Percentiles rank a stretch among this genome's conserved stretches.
These are phyloP conservation scores for Monomorium pharaonis DNA, from an alignment of 1,140 invertebrate species.

Conservation along the genomic window DNA sequence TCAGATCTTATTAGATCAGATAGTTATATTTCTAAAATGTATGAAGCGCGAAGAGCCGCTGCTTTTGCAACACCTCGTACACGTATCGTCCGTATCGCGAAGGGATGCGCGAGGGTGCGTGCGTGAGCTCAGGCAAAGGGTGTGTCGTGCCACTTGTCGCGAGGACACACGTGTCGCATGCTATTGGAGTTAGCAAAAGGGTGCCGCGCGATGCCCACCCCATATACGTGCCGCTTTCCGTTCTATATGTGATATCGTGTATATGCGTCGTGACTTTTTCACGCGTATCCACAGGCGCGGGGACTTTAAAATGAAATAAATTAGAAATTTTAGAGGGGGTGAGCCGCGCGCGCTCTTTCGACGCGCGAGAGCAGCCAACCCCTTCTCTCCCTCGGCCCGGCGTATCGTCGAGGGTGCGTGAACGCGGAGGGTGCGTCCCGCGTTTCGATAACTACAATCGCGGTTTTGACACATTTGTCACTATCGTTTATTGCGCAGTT, in stretches of 20 bases:
- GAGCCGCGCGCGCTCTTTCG: neutral
- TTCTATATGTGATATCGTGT: conserved; percentile 40
- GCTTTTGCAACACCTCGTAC: conserved; percentile 39
- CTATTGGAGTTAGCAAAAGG: conserved; percentile 77
- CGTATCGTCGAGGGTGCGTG: conserved; percentile 29
- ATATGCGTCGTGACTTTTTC: conserved; percentile 67
- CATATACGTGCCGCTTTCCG: conserved; percentile 65
- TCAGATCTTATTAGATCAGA: neutral
- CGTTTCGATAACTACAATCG: conserved; percentile 63
- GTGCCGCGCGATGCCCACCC: conserved; percentile 66
- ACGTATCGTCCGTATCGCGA: conserved; percentile 38
- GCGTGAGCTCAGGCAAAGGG: conserved; percentile 59
- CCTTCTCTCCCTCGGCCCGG: conserved; percentile 37
- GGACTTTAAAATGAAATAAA: conserved; percentile 84
- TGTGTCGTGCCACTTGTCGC: conserved; percentile 82
- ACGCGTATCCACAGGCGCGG: conserved; percentile 64
- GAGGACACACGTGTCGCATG: conserved; percentile 82
- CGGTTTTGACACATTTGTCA: conserved; percentile 72
- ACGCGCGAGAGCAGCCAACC: conserved; percentile 43
- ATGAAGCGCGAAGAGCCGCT: neutral
- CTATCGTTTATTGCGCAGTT: conserved; percentile 64
- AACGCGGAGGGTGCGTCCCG: conserved; percentile 31
- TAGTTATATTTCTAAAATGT: neutral
- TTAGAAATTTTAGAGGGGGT: conserved; percentile 70
- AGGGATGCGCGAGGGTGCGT: conserved; percentile 50